Evolutionary conservation across 2,888 invertebrate genomes (phyloP), one percentile per base, ranked within the genome.

Genomic region (Trypoxylon attenuatum): DNA sequence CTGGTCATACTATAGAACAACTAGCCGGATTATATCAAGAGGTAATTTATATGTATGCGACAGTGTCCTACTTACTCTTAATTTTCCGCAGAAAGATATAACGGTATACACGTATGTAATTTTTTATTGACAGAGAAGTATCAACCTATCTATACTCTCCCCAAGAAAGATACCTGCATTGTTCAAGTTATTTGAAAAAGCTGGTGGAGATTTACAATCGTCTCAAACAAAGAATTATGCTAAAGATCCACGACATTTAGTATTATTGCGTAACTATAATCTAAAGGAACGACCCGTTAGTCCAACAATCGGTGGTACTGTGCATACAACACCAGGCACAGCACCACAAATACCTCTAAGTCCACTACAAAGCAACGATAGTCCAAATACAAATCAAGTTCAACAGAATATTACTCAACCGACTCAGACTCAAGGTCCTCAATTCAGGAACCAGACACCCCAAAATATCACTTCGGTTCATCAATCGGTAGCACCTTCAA

Each of bases 171-270:
- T 97, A 74, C 94, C 96, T 0, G 92, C 94, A 0, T 87, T 98
- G 1, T 94, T 94, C 76, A 94, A 95, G 81, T 88, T 98, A 4
- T 98, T 94, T 87, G 96, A 97, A 85, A 95, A 94, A 84, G 94
- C 96, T 1, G 96, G 96, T 5, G 96, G 96, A 0, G 96, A 96
- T 86, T 88, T 95, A 51, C 91, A 90, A 47, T 90, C 92, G 0
- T 92, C 94, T 0, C 93, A 93, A 77, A 93, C 93, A 10, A 94
- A 97, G 85, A 97, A 97, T 86, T 98, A 96, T 84, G 96, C 97
- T 0, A 95, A 96, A 87, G 97, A 96, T 86, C 92, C 93, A 0
- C 89, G 95, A 4, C 95, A 96, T 87, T 88, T 95, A 59, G 94
- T 96, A 1, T 88, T 96, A 5, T 58, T 87, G 16, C 77, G 84